phyloP scores from a whole-genome alignment of 2,888 invertebrate genomes.

The Kryphioiulus occultus region DNA sequence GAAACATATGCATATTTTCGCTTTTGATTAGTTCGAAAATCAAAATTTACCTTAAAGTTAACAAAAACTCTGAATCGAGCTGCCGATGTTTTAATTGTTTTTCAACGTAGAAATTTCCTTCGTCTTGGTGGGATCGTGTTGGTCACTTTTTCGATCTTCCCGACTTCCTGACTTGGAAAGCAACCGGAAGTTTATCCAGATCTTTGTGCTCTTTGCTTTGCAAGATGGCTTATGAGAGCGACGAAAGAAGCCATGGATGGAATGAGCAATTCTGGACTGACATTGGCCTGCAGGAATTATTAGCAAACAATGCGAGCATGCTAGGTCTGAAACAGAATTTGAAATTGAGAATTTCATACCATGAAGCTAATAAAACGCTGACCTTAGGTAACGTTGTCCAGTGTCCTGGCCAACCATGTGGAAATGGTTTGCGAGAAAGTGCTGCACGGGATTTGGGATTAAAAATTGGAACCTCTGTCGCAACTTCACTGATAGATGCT shows the following conservation, averaged over 20 bases:
- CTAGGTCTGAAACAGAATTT: slow-evolving; percentile 57
- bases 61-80: not conserved
- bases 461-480: slow-evolving; percentile 77
- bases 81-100: not conserved
- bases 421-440: slow-evolving; percentile 69
- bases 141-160: slow-evolving; percentile 88
- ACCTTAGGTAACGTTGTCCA: slow-evolving; percentile 41
- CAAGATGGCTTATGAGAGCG: slow-evolving; percentile 85
- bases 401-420: slow-evolving; percentile 76
- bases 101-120: slow-evolving; percentile 15
- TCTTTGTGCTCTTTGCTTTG: slow-evolving; percentile 92
- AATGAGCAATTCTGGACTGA: slow-evolving; percentile 73
- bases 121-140: slow-evolving; percentile 73
- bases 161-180: slow-evolving; percentile 92
- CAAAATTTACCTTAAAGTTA: not conserved
- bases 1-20: not conserved
- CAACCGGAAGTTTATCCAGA: slow-evolving; percentile 77
- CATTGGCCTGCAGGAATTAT: slow-evolving; percentile 79
- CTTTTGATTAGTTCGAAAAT: not conserved
- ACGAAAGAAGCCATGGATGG: slow-evolving; percentile 69
- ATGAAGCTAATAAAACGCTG: not conserved
- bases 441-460: slow-evolving; percentile 78
- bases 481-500: slow-evolving; percentile 91
- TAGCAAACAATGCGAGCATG: slow-evolving; percentile 65
- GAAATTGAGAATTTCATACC: not conserved